A percentile compares a stretch with the other conserved stretches of the same genome.
These are phyloP conservation scores for Sinocyclocheilus rhinocerous DNA, from an alignment of 2,113 vertebrate genomes.

Conservation along the genomic window DNA sequence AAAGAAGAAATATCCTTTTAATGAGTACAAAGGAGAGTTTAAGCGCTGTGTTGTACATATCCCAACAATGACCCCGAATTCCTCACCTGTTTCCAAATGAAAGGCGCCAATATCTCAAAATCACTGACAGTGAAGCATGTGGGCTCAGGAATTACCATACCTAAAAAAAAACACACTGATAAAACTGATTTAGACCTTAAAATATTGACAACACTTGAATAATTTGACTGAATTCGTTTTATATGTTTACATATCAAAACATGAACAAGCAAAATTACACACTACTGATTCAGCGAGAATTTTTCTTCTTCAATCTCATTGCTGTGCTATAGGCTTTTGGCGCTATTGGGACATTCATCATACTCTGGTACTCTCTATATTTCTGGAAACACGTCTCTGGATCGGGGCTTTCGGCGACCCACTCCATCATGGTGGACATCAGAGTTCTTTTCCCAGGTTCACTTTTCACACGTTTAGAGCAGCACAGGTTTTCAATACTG, in stretches of 20 bases:
- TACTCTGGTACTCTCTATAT: slow-evolving; percentile 57
- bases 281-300: not conserved
- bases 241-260: not conserved
- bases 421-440: slow-evolving; percentile 75
- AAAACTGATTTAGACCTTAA: not conserved
- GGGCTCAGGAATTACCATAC: not conserved
- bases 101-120: not conserved
- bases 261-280: not conserved
- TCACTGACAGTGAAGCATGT: not conserved
- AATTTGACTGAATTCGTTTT: not conserved
- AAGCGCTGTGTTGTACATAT: not conserved
- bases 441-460: slow-evolving; percentile 70
- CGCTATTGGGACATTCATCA: slow-evolving; percentile 70
- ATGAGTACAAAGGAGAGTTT: not conserved
- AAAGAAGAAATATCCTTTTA: not conserved
- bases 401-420: slow-evolving; percentile 50
- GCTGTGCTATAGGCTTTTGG: not conserved
- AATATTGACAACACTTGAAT: not conserved
- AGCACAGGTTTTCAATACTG: slow-evolving; percentile 70
- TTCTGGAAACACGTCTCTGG: slow-evolving; percentile 56
- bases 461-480: slow-evolving; percentile 70
- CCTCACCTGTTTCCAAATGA: not conserved
- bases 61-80: not conserved
- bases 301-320: not conserved
- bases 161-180: not conserved